Conservation (phyloP, 2,797 vertebrate species). For the Chiloscyllium punctatum region DNA sequence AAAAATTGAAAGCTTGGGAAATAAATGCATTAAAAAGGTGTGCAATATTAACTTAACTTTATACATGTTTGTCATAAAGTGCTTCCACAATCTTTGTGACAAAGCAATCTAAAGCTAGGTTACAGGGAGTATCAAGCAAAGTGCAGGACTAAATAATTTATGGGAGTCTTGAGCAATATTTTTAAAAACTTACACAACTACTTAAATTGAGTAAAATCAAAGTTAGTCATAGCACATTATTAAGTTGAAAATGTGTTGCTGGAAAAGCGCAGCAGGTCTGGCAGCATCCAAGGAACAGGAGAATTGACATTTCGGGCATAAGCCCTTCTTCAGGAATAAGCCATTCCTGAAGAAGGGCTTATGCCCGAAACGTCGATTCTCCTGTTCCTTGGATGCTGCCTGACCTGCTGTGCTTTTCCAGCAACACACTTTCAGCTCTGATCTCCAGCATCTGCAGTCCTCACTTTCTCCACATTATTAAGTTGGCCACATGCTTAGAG, state of each 20-base stretch:
- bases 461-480: neutral
- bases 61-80: neutral
- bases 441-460: too few relatives aligned
- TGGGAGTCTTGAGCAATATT: neutral
- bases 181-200: neutral
- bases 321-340: too few relatives aligned
- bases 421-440: too few relatives aligned
- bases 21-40: constrained; percentile 26
- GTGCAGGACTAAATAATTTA: neutral
- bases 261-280: too few relatives aligned
- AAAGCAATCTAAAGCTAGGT: neutral
- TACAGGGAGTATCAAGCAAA: neutral
- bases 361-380: too few relatives aligned
- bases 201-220: neutral
- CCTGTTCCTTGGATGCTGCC: too few relatives aligned
- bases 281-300: too few relatives aligned
- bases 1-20: constrained; percentile 52
- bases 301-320: too few relatives aligned
- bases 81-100: neutral
- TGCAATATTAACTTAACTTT: neutral
- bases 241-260: too few relatives aligned
- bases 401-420: too few relatives aligned
- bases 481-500: neutral
- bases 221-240: neutral
- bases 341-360: too few relatives aligned